phyloP scores from a whole-genome alignment of 2,888 invertebrate genomes.

The Mesorhabditis belari region DNA sequence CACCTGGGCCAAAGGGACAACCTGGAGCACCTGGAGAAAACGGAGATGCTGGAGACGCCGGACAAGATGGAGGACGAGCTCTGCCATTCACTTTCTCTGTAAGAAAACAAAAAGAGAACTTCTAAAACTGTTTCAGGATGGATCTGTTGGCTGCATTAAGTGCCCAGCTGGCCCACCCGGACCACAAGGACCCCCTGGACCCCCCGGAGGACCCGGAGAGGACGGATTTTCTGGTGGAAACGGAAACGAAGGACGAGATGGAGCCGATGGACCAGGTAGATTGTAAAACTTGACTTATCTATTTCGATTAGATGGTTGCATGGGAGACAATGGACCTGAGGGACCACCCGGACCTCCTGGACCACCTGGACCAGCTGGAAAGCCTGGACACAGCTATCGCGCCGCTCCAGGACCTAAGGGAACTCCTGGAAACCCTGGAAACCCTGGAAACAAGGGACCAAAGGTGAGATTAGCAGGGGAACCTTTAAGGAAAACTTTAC shows the following conservation, averaged over 20 bases:
- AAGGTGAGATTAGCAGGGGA: slow-evolving; percentile 6
- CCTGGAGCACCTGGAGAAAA: not conserved
- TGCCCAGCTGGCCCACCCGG: slow-evolving; percentile 15
- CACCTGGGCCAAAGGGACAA: not conserved
- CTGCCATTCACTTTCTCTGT: not conserved
- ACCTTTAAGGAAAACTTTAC: not conserved
- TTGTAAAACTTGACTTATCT: too few species aligned
- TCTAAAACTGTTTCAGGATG: too few species aligned
- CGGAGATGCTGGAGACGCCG: not conserved
- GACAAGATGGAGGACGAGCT: not conserved
- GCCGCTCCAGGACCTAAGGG: not conserved
- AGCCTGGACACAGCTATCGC: slow-evolving; percentile 10
- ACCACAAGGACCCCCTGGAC: slow-evolving; percentile 22
- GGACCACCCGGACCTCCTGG: slow-evolving; percentile 23
- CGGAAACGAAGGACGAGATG: not conserved
- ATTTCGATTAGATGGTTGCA: too few species aligned
- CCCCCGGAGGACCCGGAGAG: slow-evolving; percentile 10
- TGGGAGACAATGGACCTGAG: slow-evolving; percentile 8
- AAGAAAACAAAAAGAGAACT: too few species aligned
- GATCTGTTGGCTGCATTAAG: not conserved
- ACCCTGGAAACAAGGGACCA: not conserved
- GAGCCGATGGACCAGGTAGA: not conserved
- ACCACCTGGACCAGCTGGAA: slow-evolving; percentile 16
- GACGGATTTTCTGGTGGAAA: not conserved
- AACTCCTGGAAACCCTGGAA: not conserved